A percentile compares a stretch with the other conserved stretches of the same genome.
Evolutionary conservation across 2,113 vertebrate species (phyloP).

Genomic region (Cyphomyrus plagiostoma): DNA sequence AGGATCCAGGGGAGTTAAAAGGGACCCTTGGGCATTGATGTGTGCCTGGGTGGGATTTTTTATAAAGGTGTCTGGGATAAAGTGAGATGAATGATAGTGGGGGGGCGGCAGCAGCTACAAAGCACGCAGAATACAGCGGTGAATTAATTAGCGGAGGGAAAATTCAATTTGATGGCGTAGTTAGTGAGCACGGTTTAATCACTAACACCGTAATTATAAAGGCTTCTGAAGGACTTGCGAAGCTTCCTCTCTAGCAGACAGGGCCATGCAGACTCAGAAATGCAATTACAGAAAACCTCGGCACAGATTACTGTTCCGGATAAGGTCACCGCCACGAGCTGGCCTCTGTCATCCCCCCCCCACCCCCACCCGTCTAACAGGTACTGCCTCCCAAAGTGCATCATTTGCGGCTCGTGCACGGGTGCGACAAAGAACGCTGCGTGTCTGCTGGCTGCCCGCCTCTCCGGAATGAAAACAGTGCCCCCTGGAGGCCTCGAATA

Average conservation of each 20-base stretch:
- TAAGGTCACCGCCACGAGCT: background rate
- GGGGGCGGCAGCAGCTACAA: background rate
- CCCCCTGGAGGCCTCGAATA: constrained; percentile 1
- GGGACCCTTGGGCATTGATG: background rate
- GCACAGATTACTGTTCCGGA: background rate
- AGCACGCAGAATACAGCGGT: background rate
- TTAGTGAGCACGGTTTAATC: constrained; percentile 14
- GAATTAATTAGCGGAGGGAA: constrained; percentile 19
- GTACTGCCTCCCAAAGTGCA: background rate
- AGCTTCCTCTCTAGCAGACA: background rate
- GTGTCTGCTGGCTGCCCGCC: too few species aligned
- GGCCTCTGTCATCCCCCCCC: background rate
- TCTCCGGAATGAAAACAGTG: background rate
- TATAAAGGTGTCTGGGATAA: background rate
- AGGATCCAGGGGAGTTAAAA: background rate
- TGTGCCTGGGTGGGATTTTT: background rate
- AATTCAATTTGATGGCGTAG: constrained; percentile 22
- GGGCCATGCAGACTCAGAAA: constrained; percentile 3
- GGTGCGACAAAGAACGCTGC: background rate
- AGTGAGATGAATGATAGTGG: background rate
- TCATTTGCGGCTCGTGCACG: background rate
- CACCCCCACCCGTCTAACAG: background rate
- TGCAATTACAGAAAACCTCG: background rate
- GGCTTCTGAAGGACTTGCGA: background rate
- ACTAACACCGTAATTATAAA: constrained; percentile 14